A percentile compares a stretch with the other conserved stretches of the same genome.
Evolutionary conservation across 1,140 invertebrate species (phyloP).

Genomic region (Campodea augens): DNA sequence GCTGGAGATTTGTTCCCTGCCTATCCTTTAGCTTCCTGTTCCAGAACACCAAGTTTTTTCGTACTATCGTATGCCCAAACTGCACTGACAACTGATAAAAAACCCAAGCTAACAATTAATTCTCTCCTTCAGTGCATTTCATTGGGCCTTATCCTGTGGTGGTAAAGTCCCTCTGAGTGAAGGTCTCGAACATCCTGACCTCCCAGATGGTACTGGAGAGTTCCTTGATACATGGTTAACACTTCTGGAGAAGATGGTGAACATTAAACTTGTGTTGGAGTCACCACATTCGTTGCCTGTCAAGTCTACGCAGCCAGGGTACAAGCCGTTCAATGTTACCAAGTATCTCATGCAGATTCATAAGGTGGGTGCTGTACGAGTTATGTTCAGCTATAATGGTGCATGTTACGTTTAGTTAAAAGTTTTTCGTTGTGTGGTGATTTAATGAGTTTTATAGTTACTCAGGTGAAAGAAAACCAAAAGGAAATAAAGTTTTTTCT

Average conservation of each 20-base stretch:
- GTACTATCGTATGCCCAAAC: no score
- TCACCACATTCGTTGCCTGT: slow-evolving; percentile 54
- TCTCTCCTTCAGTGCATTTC: slow-evolving; percentile 37
- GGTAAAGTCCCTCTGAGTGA: slow-evolving; percentile 32
- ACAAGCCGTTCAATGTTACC: slow-evolving; percentile 44
- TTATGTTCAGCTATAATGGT: no score
- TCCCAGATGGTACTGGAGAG: slow-evolving; percentile 41
- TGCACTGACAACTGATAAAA: no score
- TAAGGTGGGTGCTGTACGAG: slow-evolving; percentile 31
- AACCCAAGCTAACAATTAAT: no score
- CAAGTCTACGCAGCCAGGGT: slow-evolving; percentile 29
- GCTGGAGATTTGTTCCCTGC: no score
- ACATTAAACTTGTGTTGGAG: slow-evolving; percentile 64
- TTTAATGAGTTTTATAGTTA: no score
- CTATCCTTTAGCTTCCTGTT: no score
- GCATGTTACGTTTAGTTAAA: no score
- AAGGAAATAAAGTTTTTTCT: no score
- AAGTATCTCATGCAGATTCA: slow-evolving; percentile 62
- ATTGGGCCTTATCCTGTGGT: slow-evolving; percentile 52
- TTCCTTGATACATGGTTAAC: slow-evolving; percentile 74
- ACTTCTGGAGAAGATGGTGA: slow-evolving; percentile 71
- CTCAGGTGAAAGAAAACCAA: no score
- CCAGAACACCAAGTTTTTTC: no score
- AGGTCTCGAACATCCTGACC: slow-evolving; percentile 38
- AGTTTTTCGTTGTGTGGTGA: slow-evolving; percentile 3